phyloP scores from a whole-genome alignment of 2,113 vertebrate genomes.

The Synodontis membranacea region DNA sequence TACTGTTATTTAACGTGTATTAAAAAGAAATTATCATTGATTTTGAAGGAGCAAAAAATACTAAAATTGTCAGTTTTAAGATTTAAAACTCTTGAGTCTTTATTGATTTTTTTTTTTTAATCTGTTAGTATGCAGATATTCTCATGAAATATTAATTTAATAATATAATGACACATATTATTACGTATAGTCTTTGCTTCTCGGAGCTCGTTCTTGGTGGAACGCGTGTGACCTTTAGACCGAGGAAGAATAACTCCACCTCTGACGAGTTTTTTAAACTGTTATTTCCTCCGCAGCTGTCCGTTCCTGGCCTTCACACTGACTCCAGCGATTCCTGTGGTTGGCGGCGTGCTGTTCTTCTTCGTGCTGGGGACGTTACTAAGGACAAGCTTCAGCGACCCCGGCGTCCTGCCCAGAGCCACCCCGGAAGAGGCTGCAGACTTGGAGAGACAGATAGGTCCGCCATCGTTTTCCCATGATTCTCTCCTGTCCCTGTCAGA shows the following conservation, averaged over 20 bases:
- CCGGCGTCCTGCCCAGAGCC: conserved; percentile 88
- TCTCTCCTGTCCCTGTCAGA: neutral
- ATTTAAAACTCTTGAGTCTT: too few relatives aligned
- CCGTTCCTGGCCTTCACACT: conserved; percentile 85
- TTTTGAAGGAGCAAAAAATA: neutral
- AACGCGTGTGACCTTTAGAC: too few relatives aligned
- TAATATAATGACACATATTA: too few relatives aligned
- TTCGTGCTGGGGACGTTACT: conserved; percentile 93
- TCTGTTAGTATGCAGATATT: too few relatives aligned
- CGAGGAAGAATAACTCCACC: neutral
- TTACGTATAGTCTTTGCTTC: neutral
- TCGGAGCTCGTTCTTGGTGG: neutral
- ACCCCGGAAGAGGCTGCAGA: conserved; percentile 90
- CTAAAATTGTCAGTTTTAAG: too few relatives aligned
- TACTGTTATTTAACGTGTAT: neutral
- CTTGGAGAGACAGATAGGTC: conserved; percentile 88
- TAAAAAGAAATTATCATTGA: neutral
- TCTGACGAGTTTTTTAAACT: neutral
- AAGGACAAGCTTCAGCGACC: conserved; percentile 92
- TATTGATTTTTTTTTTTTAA: neutral
- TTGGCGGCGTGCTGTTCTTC: conserved; percentile 86
- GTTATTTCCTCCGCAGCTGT: conserved; percentile 74
- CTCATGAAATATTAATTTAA: neutral
- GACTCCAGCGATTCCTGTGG: conserved; percentile 85
- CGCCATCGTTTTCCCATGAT: neutral